Evolutionary conservation across 2,888 invertebrate genomes (phyloP).

Genomic region (Andricus quercusramuli): DNA sequence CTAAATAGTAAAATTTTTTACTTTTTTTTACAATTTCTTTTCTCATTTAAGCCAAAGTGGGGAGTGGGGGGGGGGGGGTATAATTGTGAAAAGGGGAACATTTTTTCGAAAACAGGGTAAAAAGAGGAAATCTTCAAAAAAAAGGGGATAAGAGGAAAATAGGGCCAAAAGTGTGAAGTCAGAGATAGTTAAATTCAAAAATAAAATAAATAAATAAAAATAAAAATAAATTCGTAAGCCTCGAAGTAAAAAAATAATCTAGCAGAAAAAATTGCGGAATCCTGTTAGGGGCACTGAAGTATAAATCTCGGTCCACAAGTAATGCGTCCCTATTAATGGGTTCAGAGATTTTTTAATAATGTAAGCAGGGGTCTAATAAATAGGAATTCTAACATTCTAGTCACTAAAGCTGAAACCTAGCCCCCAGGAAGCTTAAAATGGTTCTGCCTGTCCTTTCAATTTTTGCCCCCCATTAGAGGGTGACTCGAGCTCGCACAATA

Average conservation of each 20-base stretch:
- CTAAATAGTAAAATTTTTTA: too few species aligned
- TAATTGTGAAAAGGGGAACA: too few species aligned
- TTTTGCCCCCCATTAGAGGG: slow-evolving; percentile 10
- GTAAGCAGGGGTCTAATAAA: slow-evolving; percentile 25
- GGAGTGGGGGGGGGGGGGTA: too few species aligned
- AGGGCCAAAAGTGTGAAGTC: too few species aligned
- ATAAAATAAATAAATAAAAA: too few species aligned
- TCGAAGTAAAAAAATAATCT: background rate
- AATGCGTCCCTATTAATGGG: slow-evolving; percentile 7
- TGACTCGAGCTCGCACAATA: slow-evolving; percentile 15
- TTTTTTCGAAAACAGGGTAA: too few species aligned
- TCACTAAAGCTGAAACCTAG: background rate
- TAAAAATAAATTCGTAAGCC: too few species aligned
- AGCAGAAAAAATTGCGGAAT: background rate
- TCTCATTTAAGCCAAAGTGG: too few species aligned
- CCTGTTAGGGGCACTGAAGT: background rate
- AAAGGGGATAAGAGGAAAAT: too few species aligned
- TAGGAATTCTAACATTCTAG: slow-evolving; percentile 17
- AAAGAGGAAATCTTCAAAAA: too few species aligned
- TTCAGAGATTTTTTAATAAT: slow-evolving; percentile 26
- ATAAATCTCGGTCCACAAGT: background rate
- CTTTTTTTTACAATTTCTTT: too few species aligned
- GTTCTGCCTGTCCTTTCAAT: slow-evolving; percentile 20
- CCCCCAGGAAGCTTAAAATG: slow-evolving; percentile 12
- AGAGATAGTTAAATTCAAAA: too few species aligned